Evolutionary conservation across 2,888 invertebrate genomes (phyloP), one percentile per base, ranked within the genome.

Genomic region (Coleophora flavipennella): DNA sequence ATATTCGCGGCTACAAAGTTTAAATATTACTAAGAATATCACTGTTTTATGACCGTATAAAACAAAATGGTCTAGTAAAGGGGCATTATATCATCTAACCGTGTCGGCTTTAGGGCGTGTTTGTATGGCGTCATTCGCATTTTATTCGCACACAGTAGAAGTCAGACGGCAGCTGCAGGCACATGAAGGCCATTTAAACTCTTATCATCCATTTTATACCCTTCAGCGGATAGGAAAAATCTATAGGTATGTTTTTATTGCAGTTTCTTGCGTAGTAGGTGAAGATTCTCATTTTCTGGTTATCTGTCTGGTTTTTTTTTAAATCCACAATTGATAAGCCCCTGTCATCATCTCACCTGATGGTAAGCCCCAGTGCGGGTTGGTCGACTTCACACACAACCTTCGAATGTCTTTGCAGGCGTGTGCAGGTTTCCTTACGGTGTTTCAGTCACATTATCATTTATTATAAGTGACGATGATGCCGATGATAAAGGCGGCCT

Each of bases 91-190:
- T 34, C 25, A 20, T 8, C 2, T n/a, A 11, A 33, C 25, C 13
- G 29, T 38, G n/a, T 35, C 37, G 4, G 29, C 11, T 41, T 38
- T 34, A 37, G 20, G 26, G 32, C 29, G 20, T 25, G 28, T 39
- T 33, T 35, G 36, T 31, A 12, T 35, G 34, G 31, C 47, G 44
- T 55, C 58, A 57, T 60, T 54, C 51, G 38, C 43, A 41, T 61
- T 65, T 63, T 62, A 64, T 57, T 53, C 45, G 45, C 45, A 48
- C 48, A 53, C 58, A 49, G 55, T 67, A 65, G 67, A 67, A 53
- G 48, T 54, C 52, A 55, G 58, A 61, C 53, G 57, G 46, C 51
- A 51, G 50, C 60, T 58, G 43, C 59, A 56, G 20, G 3, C 6
- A 20, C 6, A 63, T 59, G 51, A 51, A 49, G 43, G 50, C 45